These are phyloP conservation scores for Vannuccia rotundouncinata DNA, from an alignment of 2,888 invertebrate species.

Conservation along the genomic window DNA sequence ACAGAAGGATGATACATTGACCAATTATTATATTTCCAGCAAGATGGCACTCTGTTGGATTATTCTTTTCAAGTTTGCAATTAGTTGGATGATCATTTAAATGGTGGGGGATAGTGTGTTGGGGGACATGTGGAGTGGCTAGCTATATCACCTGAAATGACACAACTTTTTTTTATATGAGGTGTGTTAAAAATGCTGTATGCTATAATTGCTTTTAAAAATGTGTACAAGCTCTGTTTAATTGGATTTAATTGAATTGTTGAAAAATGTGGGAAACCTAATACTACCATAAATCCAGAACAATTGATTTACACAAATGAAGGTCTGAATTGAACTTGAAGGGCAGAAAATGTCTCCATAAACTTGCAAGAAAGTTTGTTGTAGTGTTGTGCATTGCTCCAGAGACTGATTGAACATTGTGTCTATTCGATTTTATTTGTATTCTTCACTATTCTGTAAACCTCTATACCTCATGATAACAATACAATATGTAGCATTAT, in stretches of 20 bases:
- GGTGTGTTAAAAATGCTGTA: neutral
- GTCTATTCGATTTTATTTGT: too few species aligned
- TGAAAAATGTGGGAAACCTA: too few species aligned
- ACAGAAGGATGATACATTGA: slow-evolving; percentile 1
- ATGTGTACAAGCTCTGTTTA: too few species aligned
- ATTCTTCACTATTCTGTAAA: too few species aligned
- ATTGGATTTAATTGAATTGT: too few species aligned
- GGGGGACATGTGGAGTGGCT: neutral
- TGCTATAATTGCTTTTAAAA: too few species aligned
- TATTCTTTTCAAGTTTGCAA: slow-evolving; percentile 7
- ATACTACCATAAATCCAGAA: neutral
- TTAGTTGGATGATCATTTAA: neutral
- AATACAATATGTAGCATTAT: too few species aligned
- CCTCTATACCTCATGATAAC: too few species aligned
- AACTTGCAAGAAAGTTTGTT: slow-evolving; percentile 7
- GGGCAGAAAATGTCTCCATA: neutral
- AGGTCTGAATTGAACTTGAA: neutral
- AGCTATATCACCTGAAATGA: neutral
- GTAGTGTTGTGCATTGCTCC: neutral
- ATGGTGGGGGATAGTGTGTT: neutral
- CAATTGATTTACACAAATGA: slow-evolving; percentile 14
- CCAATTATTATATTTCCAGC: slow-evolving; percentile 7
- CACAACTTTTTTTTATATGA: neutral
- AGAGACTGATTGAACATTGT: too few species aligned
- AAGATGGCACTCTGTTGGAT: neutral